Evolutionary conservation across 2,797 vertebrate genomes (phyloP), one percentile per base, ranked within the genome.

Genomic region (Phrynocephalus forsythii): DNA sequence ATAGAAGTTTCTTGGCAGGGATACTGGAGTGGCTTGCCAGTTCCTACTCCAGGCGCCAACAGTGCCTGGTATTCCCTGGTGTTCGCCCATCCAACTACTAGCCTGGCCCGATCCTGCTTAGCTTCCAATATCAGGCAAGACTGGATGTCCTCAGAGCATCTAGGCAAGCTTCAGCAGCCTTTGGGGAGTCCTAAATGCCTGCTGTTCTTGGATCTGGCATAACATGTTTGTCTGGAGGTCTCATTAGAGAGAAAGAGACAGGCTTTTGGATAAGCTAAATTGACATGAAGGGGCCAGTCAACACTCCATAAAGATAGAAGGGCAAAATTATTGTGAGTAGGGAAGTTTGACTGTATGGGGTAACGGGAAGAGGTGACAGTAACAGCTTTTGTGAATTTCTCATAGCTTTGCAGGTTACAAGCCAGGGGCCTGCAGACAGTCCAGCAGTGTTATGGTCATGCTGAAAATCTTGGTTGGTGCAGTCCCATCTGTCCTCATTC

Each of bases 401-500:
- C 22, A 26, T 91, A 99, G 99, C 93, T 98, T 99, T 89, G 96
- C 98, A 2, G 99, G 98, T 6, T 99, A 99, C 50, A 91, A 98
- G 92, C 97, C 98, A 2, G 97, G 98, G 4, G 96, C 96, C 72
- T 99, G 99, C 95, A 96, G 94, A 86, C 99, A 99, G 94, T 95
- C 98, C 0, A 92, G 91, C 2, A 93, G 95, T 1, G 99, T 99
- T 77, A 98, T 98, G 75, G 97, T 98, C 90, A 97, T 98, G 0
- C 97, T 99, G 92, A 99, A 99, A 92, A 95, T 99, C 90, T 97
- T 99, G 91, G 98, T 99, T 1, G 97, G 98, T 1, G 98, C 97
- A 0, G 97, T 98, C 28, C 99, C 99, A 0, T 97, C 98, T 89
- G 94, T 97, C 91, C 98, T 99, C 92, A 98, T 99, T 80, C 90